These are phyloP conservation scores for Anastatus disparis DNA, from an alignment of 1,140 invertebrate species.

Conservation along the genomic window DNA sequence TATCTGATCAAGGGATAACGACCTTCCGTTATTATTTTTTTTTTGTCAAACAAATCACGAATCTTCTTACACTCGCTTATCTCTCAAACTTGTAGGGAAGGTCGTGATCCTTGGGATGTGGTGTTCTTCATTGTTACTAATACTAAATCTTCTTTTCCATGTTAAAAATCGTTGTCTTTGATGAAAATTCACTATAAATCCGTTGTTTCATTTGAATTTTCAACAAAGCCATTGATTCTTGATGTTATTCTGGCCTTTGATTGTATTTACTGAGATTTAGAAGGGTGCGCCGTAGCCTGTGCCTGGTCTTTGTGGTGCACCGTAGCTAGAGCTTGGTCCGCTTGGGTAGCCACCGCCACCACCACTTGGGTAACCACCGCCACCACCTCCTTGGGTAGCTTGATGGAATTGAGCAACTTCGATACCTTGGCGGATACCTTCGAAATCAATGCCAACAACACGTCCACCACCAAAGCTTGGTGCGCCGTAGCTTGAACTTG, in stretches of 20 bases:
- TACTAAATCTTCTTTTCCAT: background rate
- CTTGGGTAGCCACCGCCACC: conserved; percentile 65
- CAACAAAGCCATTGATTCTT: too few relatives aligned
- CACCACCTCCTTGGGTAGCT: conserved; percentile 49
- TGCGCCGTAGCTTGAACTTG: conserved; percentile 70
- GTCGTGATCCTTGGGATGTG: background rate
- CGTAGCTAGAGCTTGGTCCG: conserved; percentile 49
- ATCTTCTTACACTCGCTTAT: too few relatives aligned
- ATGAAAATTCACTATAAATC: conserved; percentile 7
- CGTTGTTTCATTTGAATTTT: too few relatives aligned
- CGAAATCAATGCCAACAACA: conserved; percentile 79
- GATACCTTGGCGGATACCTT: conserved; percentile 80
- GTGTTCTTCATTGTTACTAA: background rate
- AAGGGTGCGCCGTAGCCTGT: conserved; percentile 58
- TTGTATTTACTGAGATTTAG: conserved; percentile 46
- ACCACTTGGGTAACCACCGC: conserved; percentile 58
- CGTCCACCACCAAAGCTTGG: conserved; percentile 67
- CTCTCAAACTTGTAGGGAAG: conserved; percentile 12
- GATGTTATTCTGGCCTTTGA: too few relatives aligned
- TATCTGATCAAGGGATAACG: background rate
- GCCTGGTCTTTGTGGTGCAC: conserved; percentile 58
- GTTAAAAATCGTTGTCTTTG: background rate
- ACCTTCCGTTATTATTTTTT: conserved; percentile 4
- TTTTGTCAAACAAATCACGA: too few relatives aligned
- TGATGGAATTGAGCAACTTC: conserved; percentile 80